Conservation (phyloP, 1,140 invertebrate genomes). For the Odontomachus brunneus region DNA sequence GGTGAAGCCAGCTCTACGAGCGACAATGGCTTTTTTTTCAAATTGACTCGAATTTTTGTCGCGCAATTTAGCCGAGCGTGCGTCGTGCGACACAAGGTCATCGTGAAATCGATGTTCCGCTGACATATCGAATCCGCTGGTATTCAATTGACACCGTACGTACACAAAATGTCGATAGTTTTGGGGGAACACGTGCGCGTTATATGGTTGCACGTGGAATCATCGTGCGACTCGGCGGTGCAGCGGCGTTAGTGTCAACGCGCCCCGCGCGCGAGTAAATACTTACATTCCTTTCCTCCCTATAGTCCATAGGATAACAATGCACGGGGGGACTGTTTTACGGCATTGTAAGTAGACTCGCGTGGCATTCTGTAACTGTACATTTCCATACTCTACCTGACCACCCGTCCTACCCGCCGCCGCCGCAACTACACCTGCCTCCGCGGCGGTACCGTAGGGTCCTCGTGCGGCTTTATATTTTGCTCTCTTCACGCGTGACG, state of each 20-base stretch:
- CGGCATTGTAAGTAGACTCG: slow-evolving; percentile 63
- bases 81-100: neutral
- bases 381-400: slow-evolving; percentile 76
- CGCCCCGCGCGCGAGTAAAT: slow-evolving; percentile 29
- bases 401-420: neutral
- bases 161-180: slow-evolving; percentile 40
- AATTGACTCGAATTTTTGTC: slow-evolving; percentile 6
- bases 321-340: slow-evolving; percentile 65
- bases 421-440: slow-evolving; percentile 64
- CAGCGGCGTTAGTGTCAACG: neutral
- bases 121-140: neutral
- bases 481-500: slow-evolving; percentile 84
- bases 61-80: slow-evolving; percentile 16
- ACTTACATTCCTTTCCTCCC: slow-evolving; percentile 48
- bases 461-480: slow-evolving; percentile 83
- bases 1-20: neutral
- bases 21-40: slow-evolving; percentile 17
- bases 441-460: slow-evolving; percentile 64
- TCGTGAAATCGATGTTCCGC: slow-evolving; percentile 11
- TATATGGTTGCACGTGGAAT: slow-evolving; percentile 43
- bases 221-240: neutral
- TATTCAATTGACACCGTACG: slow-evolving; percentile 32
- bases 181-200: slow-evolving; percentile 33
- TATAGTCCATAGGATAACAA: slow-evolving; percentile 32
- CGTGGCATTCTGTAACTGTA: slow-evolving; percentile 53